A percentile compares a stretch with the other conserved stretches of the same genome.
Conservation (phyloP, 1,140 invertebrate species). For the Drosophila fuyamai region DNA sequence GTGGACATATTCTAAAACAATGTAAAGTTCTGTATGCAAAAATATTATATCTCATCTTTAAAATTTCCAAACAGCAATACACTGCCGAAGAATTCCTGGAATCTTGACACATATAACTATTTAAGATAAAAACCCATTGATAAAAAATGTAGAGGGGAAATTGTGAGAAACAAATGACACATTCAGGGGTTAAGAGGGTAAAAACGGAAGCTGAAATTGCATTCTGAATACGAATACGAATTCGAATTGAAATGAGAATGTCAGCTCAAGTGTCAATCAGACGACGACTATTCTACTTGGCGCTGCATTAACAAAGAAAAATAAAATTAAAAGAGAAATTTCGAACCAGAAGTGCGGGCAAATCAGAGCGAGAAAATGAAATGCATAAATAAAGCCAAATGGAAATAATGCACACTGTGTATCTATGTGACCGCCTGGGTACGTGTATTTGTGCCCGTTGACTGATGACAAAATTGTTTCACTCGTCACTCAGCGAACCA, state of each 20-base stretch:
- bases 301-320: slow-evolving; percentile 64
- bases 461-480: slow-evolving; percentile 74
- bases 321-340: slow-evolving; percentile 54
- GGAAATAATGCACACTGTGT: slow-evolving; percentile 46
- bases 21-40: too few relatives aligned
- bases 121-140: slow-evolving; percentile 15
- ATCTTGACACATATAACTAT: slow-evolving; percentile 6
- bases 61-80: neutral
- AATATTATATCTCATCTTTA: neutral
- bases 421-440: slow-evolving; percentile 15
- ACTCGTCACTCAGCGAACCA: slow-evolving; percentile 43
- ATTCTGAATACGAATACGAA: slow-evolving; percentile 1
- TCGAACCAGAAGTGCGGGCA: slow-evolving; percentile 39
- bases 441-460: slow-evolving; percentile 11
- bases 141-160: slow-evolving; percentile 10
- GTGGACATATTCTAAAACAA: too few relatives aligned
- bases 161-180: slow-evolving; percentile 15
- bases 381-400: slow-evolving; percentile 64
- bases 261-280: slow-evolving; percentile 77
- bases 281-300: slow-evolving; percentile 51
- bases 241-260: slow-evolving; percentile 49
- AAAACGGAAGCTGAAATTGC: slow-evolving; percentile 21
- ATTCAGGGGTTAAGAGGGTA: neutral
- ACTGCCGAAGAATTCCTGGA: neutral
- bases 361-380: slow-evolving; percentile 70